These are phyloP conservation scores for Tipula vernalis DNA, from an alignment of 2,888 invertebrate genomes.

Conservation along the genomic window DNA sequence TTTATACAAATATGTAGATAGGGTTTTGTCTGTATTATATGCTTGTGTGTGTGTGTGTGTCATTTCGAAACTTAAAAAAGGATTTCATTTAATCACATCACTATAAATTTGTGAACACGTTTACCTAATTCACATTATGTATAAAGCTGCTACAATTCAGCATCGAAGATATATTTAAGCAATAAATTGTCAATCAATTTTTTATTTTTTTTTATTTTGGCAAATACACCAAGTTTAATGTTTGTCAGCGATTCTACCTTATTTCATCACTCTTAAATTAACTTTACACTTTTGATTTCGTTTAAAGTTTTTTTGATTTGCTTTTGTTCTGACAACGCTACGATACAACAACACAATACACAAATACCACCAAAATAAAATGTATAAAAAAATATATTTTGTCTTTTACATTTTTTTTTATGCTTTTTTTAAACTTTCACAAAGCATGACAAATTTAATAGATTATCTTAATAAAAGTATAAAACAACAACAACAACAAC, in stretches of 20 bases:
- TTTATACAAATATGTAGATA: background rate
- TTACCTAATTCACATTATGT: no score
- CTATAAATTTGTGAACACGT: background rate
- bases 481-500: background rate
- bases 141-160: no score
- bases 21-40: background rate
- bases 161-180: no score
- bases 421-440: background rate
- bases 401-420: background rate
- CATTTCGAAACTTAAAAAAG: background rate
- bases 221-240: background rate
- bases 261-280: background rate
- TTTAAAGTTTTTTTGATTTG: background rate
- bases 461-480: background rate
- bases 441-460: background rate
- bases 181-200: background rate
- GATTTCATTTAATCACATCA: background rate
- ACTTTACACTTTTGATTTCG: background rate
- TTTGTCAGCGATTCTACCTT: background rate
- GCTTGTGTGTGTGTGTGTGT: background rate
- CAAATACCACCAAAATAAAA: background rate
- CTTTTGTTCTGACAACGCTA: background rate
- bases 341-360: background rate
- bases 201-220: background rate
- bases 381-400: background rate